A percentile compares a stretch with the other conserved stretches of the same genome.
Evolutionary conservation across 2,888 invertebrate species (phyloP).

Genomic region (Schizaphis graminum): DNA sequence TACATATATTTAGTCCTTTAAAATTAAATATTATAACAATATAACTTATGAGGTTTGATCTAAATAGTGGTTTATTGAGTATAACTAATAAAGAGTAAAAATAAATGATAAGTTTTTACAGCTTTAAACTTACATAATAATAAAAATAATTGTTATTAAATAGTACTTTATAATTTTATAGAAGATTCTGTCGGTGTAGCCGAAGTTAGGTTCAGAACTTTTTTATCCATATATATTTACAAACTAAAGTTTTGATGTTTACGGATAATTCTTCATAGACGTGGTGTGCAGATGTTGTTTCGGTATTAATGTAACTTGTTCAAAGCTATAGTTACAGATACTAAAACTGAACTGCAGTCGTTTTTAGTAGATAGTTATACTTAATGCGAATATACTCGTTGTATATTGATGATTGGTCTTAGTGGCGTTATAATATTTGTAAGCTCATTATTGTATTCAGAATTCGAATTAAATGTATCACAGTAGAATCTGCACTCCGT

Average conservation of each 20-base stretch:
- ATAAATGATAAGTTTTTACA: background rate
- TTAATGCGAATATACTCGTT: background rate
- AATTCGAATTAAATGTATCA: background rate
- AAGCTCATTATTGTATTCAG: background rate
- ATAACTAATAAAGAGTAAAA: background rate
- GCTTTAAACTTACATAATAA: background rate
- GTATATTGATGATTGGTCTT: slow-evolving; percentile 10
- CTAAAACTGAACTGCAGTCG: background rate
- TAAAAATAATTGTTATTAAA: background rate
- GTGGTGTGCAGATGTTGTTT: background rate
- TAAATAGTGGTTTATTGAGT: background rate
- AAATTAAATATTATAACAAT: background rate
- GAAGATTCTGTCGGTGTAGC: background rate
- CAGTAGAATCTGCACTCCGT: background rate
- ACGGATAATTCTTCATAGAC: background rate
- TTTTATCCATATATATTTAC: background rate
- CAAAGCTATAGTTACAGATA: background rate
- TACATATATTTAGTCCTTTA: background rate
- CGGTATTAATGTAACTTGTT: background rate
- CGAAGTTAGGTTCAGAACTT: background rate
- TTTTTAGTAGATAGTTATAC: background rate
- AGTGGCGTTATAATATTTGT: slow-evolving; percentile 20
- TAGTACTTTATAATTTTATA: background rate
- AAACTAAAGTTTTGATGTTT: background rate
- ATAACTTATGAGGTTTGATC: background rate